Percentiles rank a stretch among this genome's conserved stretches.
These are phyloP conservation scores for Bombus confusus DNA, from an alignment of 1,140 invertebrate genomes.

Conservation along the genomic window DNA sequence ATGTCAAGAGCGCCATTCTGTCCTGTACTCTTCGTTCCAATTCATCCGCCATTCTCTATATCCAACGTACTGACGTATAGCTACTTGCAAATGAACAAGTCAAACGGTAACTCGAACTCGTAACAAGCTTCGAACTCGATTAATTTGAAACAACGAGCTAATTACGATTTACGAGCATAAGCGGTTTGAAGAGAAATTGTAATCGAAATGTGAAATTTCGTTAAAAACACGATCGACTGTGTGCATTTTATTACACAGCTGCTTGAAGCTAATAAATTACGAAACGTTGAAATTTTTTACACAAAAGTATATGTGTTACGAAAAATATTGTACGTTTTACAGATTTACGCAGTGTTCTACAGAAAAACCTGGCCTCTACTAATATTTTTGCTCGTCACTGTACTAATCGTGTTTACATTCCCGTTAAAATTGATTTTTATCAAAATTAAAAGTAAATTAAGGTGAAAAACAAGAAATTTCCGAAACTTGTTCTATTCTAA, in stretches of 20 bases:
- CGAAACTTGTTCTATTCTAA: not conserved
- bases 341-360: too few relatives aligned
- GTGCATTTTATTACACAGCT: too few relatives aligned
- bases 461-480: too few relatives aligned
- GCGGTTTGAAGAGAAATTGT: not conserved
- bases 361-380: not conserved
- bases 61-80: not conserved
- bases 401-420: too few relatives aligned
- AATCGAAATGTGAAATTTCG: not conserved
- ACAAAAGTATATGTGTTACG: too few relatives aligned
- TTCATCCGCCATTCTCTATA: not conserved
- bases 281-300: too few relatives aligned
- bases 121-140: not conserved
- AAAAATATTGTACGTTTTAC: not conserved
- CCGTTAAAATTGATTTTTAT: too few relatives aligned
- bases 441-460: too few relatives aligned
- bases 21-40: not conserved
- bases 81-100: not conserved
- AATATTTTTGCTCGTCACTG: too few relatives aligned
- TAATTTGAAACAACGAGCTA: not conserved
- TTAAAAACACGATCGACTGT: too few relatives aligned
- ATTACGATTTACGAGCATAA: not conserved
- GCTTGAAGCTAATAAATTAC: too few relatives aligned
- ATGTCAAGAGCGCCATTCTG: slow-evolving; percentile 62
- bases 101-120: not conserved